These are phyloP conservation scores for Lepilemur ruficaudatus DNA, from an alignment of 2,797 vertebrate genomes.

Conservation along the genomic window DNA sequence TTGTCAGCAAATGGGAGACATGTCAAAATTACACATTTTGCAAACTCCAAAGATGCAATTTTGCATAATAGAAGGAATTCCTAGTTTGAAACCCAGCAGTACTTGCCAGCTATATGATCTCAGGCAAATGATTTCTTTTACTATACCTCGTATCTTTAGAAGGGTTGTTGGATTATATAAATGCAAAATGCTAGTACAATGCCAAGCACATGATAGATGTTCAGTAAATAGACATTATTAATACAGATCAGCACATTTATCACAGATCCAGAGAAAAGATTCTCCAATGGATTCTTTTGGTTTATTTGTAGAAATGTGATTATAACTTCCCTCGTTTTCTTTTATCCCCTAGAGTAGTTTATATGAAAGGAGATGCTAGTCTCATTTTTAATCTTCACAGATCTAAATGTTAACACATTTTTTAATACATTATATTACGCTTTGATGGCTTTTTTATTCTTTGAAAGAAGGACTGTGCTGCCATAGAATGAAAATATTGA, in stretches of 20 bases:
- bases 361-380: not conserved
- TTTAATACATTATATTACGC: not conserved
- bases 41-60: not conserved
- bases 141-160: not conserved
- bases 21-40: not conserved
- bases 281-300: not conserved
- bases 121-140: not conserved
- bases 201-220: not conserved
- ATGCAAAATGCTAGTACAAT: not conserved
- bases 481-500: constrained; percentile 10
- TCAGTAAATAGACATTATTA: not conserved
- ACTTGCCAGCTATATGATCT: not conserved
- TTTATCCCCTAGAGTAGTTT: not conserved
- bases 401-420: constrained; percentile 14
- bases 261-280: not conserved
- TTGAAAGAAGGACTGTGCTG: not conserved
- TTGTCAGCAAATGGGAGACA: not conserved
- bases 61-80: not conserved
- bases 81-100: not conserved
- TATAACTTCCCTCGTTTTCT: not conserved
- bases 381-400: constrained; percentile 37
- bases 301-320: not conserved
- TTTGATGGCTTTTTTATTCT: constrained; percentile 13
- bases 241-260: not conserved
- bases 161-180: not conserved